Evolutionary conservation across 2,888 invertebrate species (phyloP).

Genomic region (Parnassius orleans): DNA sequence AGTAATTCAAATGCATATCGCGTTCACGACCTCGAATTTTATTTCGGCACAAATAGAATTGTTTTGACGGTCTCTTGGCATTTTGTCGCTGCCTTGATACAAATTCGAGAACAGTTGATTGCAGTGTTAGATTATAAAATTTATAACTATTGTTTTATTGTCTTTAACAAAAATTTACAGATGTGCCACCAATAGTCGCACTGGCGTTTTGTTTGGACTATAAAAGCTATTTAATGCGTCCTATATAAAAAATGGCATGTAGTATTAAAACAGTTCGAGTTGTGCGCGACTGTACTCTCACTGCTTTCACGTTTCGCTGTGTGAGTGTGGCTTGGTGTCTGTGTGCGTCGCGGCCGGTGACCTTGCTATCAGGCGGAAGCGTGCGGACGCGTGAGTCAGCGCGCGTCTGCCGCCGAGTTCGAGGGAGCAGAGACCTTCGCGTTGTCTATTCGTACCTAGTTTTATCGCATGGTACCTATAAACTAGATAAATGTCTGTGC

Average conservation of each 20-base stretch:
- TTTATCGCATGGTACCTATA: conserved; percentile 28
- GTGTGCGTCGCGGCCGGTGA: conserved; percentile 74
- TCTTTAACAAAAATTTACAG: not conserved
- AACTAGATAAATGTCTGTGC: not conserved
- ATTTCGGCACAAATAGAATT: conserved; percentile 51
- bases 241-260: conserved; percentile 1
- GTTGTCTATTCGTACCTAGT: conserved; percentile 37
- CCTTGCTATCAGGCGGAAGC: conserved; percentile 81
- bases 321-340: conserved; percentile 37
- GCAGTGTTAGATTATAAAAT: not conserved
- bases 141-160: not conserved
- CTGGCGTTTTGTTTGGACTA: not conserved
- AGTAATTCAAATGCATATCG: conserved; percentile 41
- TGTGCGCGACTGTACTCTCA: conserved; percentile 69
- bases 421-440: conserved; percentile 70
- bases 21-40: conserved; percentile 51
- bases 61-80: conserved; percentile 49
- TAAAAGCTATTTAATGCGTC: not conserved
- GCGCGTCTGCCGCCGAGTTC: conserved; percentile 60
- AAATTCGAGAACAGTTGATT: conserved; percentile 24
- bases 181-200: not conserved
- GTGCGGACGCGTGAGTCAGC: conserved; percentile 73
- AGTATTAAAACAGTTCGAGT: conserved; percentile 10
- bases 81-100: conserved; percentile 37
- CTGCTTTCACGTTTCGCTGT: conserved; percentile 62